These are phyloP conservation scores for Periophthalmus magnuspinnatus DNA, from an alignment of 2,797 vertebrate genomes.

Conservation along the genomic window DNA sequence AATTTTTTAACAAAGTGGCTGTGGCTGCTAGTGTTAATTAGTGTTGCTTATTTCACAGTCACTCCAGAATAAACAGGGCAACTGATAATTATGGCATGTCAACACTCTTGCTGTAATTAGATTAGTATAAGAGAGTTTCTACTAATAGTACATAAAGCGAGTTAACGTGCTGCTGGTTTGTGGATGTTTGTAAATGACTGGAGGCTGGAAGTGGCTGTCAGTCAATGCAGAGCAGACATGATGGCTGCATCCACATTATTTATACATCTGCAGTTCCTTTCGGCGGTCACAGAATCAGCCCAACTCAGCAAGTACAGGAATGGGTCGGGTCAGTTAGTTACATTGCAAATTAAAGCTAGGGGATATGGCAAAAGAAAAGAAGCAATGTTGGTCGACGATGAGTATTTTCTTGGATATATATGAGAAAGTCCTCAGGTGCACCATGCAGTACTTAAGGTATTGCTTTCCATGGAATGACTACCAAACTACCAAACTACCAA, in stretches of 20 bases:
- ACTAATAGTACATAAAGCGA: neutral
- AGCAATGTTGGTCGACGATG: too few species aligned
- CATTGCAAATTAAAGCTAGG: too few species aligned
- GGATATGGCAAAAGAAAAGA: neutral
- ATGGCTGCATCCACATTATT: neutral
- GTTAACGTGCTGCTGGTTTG: neutral
- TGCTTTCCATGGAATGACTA: too few species aligned
- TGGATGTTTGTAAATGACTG: neutral
- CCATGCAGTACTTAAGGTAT: too few species aligned
- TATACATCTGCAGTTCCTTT: conserved; percentile 2
- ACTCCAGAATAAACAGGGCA: neutral
- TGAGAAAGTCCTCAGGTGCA: too few species aligned
- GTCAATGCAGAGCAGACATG: neutral
- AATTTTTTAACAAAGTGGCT: neutral
- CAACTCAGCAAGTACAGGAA: neutral
- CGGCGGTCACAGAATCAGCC: neutral
- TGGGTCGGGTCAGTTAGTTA: too few species aligned
- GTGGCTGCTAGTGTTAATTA: neutral
- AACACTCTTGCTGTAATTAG: conserved; percentile 3
- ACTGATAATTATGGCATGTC: conserved; percentile 2
- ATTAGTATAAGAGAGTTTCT: neutral
- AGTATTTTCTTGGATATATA: too few species aligned
- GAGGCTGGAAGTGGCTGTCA: conserved; percentile 5
- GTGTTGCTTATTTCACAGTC: neutral
- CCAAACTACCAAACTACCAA: too few species aligned